Percentiles rank a stretch among this genome's conserved stretches.
Conservation (phyloP, 2,113 vertebrate species). For the Dermatemys mawii region DNA sequence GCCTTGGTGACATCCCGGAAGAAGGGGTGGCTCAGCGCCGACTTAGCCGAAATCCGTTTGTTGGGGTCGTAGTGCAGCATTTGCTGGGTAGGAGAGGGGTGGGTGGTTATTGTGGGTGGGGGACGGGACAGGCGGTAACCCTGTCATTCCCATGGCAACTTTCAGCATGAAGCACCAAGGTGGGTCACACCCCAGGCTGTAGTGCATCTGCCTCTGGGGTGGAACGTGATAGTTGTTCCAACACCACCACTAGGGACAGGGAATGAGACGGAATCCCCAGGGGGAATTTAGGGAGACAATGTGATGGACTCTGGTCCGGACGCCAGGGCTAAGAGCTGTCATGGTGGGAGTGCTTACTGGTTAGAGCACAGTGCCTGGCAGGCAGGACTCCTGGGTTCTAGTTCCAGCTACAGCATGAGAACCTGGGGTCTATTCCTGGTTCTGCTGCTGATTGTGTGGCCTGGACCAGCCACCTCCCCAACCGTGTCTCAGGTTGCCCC, state of each 20-base stretch:
- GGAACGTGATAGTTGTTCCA: not conserved
- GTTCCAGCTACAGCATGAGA: too few species aligned
- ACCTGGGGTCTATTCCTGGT: not conserved
- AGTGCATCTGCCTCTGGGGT: not conserved
- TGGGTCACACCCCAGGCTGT: not conserved
- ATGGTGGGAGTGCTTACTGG: too few species aligned
- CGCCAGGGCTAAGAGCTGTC: too few species aligned
- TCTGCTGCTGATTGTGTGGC: not conserved
- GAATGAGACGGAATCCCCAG: not conserved
- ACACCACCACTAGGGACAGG: not conserved
- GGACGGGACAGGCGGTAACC: not conserved
- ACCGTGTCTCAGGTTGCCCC: not conserved
- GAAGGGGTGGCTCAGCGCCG: conserved; percentile 90
- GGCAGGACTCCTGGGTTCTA: not conserved
- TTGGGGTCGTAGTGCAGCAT: conserved; percentile 95
- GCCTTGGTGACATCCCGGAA: conserved; percentile 93
- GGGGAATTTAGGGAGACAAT: not conserved
- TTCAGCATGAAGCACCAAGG: not conserved
- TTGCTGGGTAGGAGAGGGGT: conserved; percentile 78
- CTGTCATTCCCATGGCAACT: accelerated
- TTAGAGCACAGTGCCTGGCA: not conserved
- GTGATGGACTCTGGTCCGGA: too few species aligned
- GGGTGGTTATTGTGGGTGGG: not conserved
- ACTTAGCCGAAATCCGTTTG: conserved; percentile 94
- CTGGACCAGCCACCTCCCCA: not conserved